These are phyloP conservation scores for Eulemur mongoz DNA, from an alignment of 2,797 vertebrate species.

Conservation along the genomic window DNA sequence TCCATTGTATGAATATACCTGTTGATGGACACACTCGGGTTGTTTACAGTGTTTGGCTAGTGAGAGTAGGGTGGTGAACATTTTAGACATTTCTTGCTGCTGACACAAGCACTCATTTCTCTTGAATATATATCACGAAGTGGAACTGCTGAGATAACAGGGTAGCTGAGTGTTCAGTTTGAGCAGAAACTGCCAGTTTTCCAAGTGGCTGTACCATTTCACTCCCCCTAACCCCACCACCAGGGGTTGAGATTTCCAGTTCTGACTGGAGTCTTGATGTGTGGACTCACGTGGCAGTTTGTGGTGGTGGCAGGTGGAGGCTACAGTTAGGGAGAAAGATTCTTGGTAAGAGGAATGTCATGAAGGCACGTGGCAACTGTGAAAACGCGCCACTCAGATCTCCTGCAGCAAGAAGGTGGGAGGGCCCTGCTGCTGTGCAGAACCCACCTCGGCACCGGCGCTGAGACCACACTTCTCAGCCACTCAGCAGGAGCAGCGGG, in stretches of 20 bases:
- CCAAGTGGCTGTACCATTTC: not conserved
- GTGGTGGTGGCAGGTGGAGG: not conserved
- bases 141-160: not conserved
- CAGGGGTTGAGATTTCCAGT: not conserved
- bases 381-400: not conserved
- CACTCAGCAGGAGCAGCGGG: not conserved
- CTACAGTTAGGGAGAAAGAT: not conserved
- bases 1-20: not conserved
- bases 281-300: not conserved
- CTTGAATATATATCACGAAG: not conserved
- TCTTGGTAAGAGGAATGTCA: not conserved
- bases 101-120: not conserved
- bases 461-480: not conserved
- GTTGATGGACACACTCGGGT: not conserved
- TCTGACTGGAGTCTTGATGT: not conserved
- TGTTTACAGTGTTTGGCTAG: not conserved
- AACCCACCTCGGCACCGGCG: fast-evolving
- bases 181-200: not conserved
- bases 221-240: not conserved
- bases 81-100: not conserved
- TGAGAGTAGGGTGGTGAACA: not conserved
- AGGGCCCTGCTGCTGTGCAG: not conserved
- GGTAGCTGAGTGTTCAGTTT: not conserved
- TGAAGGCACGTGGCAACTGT: not conserved
- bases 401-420: not conserved